Evolutionary conservation across 2,797 vertebrate genomes (phyloP).

Genomic region (Malurus leucopterus): DNA sequence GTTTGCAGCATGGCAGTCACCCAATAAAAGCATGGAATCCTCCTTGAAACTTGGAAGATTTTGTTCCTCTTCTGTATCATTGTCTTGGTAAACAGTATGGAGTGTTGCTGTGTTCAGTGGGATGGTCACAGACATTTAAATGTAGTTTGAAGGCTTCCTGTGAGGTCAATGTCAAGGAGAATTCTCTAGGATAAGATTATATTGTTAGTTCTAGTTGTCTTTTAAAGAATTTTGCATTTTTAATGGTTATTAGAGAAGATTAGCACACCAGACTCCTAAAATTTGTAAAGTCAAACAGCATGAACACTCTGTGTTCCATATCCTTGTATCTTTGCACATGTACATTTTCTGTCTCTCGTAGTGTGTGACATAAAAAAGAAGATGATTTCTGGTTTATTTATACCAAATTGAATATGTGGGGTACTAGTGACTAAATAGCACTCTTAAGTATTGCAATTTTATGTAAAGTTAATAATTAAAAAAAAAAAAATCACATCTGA

Average conservation of each 20-base stretch:
- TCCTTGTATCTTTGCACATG: neutral
- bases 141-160: neutral
- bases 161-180: neutral
- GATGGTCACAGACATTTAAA: neutral
- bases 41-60: neutral
- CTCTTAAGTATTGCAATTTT: neutral
- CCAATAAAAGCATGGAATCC: neutral
- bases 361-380: neutral
- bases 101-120: neutral
- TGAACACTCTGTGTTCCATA: neutral
- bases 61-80: neutral
- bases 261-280: neutral
- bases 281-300: neutral
- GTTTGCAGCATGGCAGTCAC: neutral
- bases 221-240: neutral
- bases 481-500: neutral
- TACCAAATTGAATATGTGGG: neutral
- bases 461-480: neutral
- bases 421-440: neutral
- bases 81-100: neutral
- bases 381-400: neutral
- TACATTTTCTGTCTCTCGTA: neutral
- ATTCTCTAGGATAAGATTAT: neutral
- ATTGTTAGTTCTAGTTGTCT: neutral
- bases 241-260: neutral